phyloP scores from a whole-genome alignment of 1,140 invertebrate genomes.

The Macrobrachium rosenbergii region DNA sequence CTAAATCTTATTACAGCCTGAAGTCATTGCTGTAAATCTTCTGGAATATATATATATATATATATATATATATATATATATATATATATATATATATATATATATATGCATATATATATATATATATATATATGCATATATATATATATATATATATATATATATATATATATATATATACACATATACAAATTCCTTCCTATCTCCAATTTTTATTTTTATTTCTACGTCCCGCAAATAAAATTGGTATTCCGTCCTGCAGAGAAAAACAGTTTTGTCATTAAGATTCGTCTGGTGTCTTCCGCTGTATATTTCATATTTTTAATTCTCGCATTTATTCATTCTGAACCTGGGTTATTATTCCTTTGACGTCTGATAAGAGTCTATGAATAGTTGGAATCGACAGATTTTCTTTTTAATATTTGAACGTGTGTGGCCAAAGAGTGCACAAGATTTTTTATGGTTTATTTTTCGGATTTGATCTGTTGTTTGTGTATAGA shows the following conservation, averaged over 20 bases:
- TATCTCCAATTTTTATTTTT: too few relatives aligned
- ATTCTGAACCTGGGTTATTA: background rate
- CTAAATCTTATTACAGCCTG: too few relatives aligned
- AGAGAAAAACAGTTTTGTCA: too few relatives aligned
- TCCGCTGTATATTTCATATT: background rate
- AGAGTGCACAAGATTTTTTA: too few relatives aligned
- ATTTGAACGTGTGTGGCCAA: too few relatives aligned
- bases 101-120: too few relatives aligned
- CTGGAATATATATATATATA: conserved; percentile 15
- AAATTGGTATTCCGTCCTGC: background rate
- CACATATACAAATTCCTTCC: background rate
- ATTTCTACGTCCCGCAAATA: background rate
- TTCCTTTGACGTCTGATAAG: too few relatives aligned
- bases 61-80: conserved; percentile 15
- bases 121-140: background rate
- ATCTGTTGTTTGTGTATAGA: too few relatives aligned
- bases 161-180: conserved; percentile 19
- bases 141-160: conserved; percentile 12
- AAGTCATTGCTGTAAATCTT: too few relatives aligned
- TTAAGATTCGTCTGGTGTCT: background rate
- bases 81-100: background rate
- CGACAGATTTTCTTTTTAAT: too few relatives aligned
- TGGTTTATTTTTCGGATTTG: too few relatives aligned
- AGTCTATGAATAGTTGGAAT: too few relatives aligned
- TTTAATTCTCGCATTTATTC: background rate